These are phyloP conservation scores for Tinea trinotella DNA, from an alignment of 2,888 invertebrate species.

Conservation along the genomic window DNA sequence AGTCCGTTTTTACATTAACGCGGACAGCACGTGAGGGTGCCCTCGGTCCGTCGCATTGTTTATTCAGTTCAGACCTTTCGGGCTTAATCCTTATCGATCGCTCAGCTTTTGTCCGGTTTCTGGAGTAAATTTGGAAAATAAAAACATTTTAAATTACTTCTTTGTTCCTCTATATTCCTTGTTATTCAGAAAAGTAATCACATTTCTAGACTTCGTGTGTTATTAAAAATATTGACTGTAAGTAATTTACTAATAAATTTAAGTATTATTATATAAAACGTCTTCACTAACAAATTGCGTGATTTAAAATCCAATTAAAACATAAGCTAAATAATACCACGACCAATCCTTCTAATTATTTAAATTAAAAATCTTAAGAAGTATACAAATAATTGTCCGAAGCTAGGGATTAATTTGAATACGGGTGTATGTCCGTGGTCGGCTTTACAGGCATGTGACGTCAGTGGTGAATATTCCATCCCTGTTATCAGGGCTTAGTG, in stretches of 20 bases:
- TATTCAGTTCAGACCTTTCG: conserved; percentile 52
- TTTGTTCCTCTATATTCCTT: neutral
- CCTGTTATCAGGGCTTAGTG: conserved; percentile 17
- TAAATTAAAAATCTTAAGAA: too few relatives aligned
- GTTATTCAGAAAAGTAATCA: too few relatives aligned
- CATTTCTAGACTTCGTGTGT: too few relatives aligned
- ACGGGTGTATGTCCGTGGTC: neutral
- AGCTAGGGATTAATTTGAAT: neutral
- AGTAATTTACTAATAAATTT: too few relatives aligned
- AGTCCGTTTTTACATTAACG: conserved; percentile 45
- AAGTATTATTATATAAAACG: too few relatives aligned
- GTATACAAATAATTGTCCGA: neutral
- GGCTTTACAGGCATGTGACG: conserved; percentile 16
- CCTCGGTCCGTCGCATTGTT: conserved; percentile 45
- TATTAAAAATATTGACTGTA: too few relatives aligned
- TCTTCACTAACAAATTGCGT: too few relatives aligned
- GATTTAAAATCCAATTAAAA: too few relatives aligned
- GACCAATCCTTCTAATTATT: too few relatives aligned
- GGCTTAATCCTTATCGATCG: conserved; percentile 53
- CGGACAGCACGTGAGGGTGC: conserved; percentile 33
- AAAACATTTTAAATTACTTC: neutral
- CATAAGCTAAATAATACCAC: too few relatives aligned
- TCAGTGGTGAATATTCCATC: conserved; percentile 13
- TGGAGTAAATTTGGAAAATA: neutral
- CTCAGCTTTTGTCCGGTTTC: neutral